Evolutionary conservation across 2,113 vertebrate genomes (phyloP).

Genomic region (Neomonachus schauinslandi): DNA sequence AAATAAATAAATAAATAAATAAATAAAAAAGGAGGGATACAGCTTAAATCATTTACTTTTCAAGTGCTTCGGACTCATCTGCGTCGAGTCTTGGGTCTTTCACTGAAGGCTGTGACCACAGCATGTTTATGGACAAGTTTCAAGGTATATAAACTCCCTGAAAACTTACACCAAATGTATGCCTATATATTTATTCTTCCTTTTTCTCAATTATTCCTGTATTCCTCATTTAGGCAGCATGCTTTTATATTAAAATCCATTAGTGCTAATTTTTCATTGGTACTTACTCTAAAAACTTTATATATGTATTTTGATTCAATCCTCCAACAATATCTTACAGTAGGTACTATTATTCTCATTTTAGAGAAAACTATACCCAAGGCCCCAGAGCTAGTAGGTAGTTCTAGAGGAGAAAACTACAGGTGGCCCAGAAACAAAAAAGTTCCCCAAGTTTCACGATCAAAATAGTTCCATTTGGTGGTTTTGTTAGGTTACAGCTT

Average conservation of each 20-base stretch:
- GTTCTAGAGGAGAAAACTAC: background rate
- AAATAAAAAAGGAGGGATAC: accelerated
- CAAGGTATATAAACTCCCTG: background rate
- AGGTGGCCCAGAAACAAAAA: background rate
- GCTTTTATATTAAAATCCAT: conserved; percentile 30
- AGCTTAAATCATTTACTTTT: background rate
- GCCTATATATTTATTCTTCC: background rate
- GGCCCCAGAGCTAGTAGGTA: background rate
- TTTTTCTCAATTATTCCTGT: conserved; percentile 1
- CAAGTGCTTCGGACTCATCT: background rate
- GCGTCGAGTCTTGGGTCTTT: background rate
- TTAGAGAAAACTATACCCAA: background rate
- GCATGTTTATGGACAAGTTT: background rate
- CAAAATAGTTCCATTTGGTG: background rate
- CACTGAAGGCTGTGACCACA: background rate
- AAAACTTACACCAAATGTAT: background rate
- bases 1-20: no score
- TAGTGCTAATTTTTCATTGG: background rate
- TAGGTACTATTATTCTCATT: background rate
- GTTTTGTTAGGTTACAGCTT: background rate
- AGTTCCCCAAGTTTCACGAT: background rate
- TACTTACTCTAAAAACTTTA: background rate
- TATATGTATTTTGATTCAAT: background rate
- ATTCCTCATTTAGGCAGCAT: background rate
- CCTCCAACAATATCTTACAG: background rate